Base-by-base conservation (phyloP, 2,888 invertebrate species). In the Euplagia quadripunctaria region DNA sequence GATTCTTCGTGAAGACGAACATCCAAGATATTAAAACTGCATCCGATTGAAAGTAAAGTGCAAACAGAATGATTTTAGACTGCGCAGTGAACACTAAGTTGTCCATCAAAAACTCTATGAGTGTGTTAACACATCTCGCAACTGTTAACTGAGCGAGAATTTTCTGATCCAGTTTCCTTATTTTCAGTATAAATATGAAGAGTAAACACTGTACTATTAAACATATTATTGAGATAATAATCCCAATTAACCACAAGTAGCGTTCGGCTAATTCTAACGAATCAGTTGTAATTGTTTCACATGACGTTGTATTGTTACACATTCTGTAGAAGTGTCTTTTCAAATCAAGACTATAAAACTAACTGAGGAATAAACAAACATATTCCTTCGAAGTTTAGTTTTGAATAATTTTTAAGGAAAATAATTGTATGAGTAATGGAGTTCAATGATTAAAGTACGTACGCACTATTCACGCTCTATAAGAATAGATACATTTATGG, bases 1-100 rank as follows among this genome's bases (percentile, higher is more conserved):
- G 77, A 71, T 93, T 91, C 76, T 91, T 93, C 0, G 92, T 91
- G 74, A 92, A 94, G 3, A 93, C 74, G 61, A 92, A 92, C 93
- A 93, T 94, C 88, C 93, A 91, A 17, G 86, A 85, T 0, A 93
- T 77, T 0, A 94, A 71, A 0, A 88, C 89, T 0, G 88, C 85
- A 58, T 94, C 94, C 0, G 89, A 89, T 55, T 91, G 90, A 6
- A 89, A 61, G 74, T 92, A 93, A 0, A 88, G 31, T 0, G 86
- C 79, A 41, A 82, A 89, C 0, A 84, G 64, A 0, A 85, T 17
- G 41, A 85, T 78, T 9, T 1, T 14, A 12, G 85, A 70, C 1
- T 69, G 42, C 0, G 0, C 0, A 11, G 68, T 52, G 9, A 41
- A 49, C 1, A 20, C 2, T 1, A 46, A 51, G 8, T 82, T 81